Conservation (phyloP, 2,113 vertebrate species). For the Paradoxurus hermaphroditus region DNA sequence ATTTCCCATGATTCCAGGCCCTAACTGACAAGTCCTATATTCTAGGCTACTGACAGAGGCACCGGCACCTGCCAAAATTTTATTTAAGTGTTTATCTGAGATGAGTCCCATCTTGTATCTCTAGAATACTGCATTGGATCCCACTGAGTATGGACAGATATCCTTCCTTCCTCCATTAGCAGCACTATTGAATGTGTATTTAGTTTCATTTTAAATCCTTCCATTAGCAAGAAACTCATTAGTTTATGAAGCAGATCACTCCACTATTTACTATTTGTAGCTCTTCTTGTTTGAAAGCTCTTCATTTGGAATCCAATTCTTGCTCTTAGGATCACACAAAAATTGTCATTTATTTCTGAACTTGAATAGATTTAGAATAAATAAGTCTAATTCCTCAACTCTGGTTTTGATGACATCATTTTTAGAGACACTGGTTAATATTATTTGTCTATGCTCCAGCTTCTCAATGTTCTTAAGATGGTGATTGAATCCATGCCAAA, state of each 20-base stretch:
- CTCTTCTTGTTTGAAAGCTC: neutral
- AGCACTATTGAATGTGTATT: neutral
- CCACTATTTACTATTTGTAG: neutral
- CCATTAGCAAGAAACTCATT: neutral
- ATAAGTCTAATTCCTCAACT: neutral
- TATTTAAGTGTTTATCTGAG: neutral
- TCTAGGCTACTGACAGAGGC: neutral
- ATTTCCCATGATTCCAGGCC: neutral
- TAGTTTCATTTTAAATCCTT: neutral
- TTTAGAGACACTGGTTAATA: neutral
- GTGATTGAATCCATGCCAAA: neutral
- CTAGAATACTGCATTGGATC: neutral
- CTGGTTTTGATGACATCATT: neutral
- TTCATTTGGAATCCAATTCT: neutral
- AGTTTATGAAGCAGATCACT: neutral
- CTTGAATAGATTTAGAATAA: neutral
- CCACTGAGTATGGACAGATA: neutral
- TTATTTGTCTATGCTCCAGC: neutral
- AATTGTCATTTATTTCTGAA: neutral
- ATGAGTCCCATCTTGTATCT: neutral
- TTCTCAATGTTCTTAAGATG: neutral
- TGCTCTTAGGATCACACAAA: neutral
- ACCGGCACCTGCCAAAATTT: neutral
- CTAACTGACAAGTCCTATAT: neutral
- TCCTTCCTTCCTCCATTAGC: neutral